Evolutionary conservation across 1,140 invertebrate species (phyloP).

Genomic region (Armadillidium nasatum): DNA sequence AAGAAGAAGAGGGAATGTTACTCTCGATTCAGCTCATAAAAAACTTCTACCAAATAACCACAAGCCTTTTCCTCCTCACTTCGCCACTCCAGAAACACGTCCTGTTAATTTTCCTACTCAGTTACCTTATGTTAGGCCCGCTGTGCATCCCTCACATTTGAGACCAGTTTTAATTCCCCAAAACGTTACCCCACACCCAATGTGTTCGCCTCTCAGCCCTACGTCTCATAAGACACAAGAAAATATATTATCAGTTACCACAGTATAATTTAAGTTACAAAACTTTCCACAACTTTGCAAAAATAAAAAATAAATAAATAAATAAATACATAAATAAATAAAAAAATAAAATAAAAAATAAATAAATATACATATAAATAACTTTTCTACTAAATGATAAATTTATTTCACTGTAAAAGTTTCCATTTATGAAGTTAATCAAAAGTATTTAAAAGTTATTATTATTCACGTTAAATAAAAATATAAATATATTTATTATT

Average conservation of each 20-base stretch:
- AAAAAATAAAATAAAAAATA: no score
- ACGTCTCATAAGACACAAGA: background rate
- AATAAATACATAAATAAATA: no score
- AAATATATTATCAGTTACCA: constrained; percentile 6
- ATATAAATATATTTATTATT: no score
- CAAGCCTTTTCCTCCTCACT: background rate
- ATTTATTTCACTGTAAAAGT: no score
- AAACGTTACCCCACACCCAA: background rate
- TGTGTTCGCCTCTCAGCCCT: background rate
- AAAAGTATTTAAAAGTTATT: no score
- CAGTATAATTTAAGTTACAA: background rate
- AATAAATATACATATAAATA: no score
- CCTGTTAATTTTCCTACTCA: background rate
- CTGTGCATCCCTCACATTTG: background rate
- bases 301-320: no score
- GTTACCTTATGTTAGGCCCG: background rate
- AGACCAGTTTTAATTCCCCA: background rate
- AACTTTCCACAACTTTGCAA: no score
- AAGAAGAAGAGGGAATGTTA: background rate
- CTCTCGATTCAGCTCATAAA: background rate
- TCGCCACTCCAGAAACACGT: background rate
- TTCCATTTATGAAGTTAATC: no score
- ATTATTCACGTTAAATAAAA: no score
- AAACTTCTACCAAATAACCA: background rate
- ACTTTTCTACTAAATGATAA: no score